phyloP scores from a whole-genome alignment of 1,140 invertebrate genomes.

The Triops longicaudatus region DNA sequence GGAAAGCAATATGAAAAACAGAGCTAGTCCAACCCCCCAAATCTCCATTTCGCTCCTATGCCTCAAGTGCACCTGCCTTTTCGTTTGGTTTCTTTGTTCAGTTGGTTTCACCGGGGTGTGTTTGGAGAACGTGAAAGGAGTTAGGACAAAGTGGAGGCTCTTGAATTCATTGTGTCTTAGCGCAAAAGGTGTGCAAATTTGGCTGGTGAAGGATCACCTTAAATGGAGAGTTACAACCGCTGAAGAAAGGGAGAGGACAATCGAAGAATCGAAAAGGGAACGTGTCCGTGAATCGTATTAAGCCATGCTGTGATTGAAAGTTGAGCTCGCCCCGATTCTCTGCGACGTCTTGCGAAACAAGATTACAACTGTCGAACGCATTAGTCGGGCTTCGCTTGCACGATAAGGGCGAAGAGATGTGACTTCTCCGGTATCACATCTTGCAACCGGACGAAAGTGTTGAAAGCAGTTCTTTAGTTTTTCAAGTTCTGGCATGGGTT shows the following conservation, averaged over 20 bases:
- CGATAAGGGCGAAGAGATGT: neutral
- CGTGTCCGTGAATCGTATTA: neutral
- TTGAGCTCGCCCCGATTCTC: neutral
- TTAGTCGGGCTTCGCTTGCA: neutral
- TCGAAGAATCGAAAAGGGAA: neutral
- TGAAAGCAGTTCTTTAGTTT: neutral
- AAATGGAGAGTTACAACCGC: neutral
- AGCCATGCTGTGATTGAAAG: neutral
- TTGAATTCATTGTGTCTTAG: neutral
- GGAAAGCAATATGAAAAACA: neutral
- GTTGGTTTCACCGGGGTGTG: neutral
- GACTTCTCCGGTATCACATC: neutral
- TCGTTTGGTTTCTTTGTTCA: neutral
- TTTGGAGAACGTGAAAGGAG: neutral
- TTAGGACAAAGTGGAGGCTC: neutral
- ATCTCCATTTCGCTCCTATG: neutral
- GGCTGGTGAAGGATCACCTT: neutral
- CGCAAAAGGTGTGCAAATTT: neutral
- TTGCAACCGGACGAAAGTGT: neutral
- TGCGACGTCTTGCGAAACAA: neutral
- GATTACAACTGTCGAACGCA: neutral
- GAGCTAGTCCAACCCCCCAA: neutral
- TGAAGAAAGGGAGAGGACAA: neutral
- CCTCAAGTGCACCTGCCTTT: conserved; percentile 1
- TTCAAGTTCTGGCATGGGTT: neutral